Evolutionary conservation across 2,113 vertebrate species (phyloP).

Genomic region (Opisthocomus hoazin): DNA sequence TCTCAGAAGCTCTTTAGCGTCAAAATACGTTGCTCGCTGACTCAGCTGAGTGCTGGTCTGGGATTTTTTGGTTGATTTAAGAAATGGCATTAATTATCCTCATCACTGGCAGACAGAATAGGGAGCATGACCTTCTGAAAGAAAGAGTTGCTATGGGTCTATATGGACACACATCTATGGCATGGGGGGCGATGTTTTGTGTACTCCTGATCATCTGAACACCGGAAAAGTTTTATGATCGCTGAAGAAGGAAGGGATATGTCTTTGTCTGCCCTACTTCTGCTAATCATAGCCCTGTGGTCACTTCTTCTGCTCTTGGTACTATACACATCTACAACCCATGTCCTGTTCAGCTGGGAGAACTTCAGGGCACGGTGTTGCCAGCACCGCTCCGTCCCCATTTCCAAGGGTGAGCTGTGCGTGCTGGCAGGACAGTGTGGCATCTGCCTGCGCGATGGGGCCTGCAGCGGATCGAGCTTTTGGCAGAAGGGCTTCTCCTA

Average conservation of each 20-base stretch:
- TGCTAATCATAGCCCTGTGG: neutral
- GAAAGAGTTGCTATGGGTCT: neutral
- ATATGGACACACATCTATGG: neutral
- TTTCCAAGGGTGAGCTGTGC: neutral
- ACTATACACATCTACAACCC: neutral
- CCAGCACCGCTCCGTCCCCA: neutral
- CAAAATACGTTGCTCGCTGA: neutral
- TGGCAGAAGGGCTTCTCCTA: neutral
- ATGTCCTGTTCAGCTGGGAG: neutral
- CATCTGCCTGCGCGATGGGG: fast-evolving
- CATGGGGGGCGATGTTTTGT: neutral
- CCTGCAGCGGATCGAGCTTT: neutral
- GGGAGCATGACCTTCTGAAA: neutral
- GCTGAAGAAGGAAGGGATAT: neutral
- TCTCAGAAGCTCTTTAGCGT: neutral
- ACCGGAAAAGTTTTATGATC: neutral
- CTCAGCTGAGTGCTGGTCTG: neutral
- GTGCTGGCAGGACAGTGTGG: neutral
- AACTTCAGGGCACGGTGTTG: neutral
- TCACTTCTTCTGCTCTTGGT: neutral
- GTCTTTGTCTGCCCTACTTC: neutral
- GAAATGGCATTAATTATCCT: neutral
- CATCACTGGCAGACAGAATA: neutral
- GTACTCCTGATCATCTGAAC: neutral
- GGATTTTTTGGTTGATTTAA: neutral